These are phyloP conservation scores for Himantopus leucocephalus DNA, from an alignment of 2,113 vertebrate genomes.

Conservation along the genomic window DNA sequence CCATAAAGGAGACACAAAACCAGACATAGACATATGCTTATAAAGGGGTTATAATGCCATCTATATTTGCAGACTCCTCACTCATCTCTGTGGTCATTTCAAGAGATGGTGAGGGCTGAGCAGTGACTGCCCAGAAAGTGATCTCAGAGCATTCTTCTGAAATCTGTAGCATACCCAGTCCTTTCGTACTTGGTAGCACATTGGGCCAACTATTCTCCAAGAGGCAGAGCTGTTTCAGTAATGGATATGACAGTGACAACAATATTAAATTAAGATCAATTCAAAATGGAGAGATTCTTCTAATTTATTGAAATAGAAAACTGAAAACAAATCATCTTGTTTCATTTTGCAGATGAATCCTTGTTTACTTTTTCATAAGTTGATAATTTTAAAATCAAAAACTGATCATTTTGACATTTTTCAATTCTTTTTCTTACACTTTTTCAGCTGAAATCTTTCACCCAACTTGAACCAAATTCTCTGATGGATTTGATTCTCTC, in stretches of 20 bases:
- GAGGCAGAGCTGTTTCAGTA: not conserved
- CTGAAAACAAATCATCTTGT: not conserved
- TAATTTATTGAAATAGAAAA: not conserved
- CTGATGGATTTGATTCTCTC: not conserved
- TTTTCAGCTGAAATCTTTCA: not conserved
- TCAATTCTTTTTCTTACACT: not conserved
- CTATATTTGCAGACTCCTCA: not conserved
- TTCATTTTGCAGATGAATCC: not conserved
- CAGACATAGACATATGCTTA: not conserved
- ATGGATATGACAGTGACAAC: not conserved
- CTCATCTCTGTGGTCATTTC: not conserved
- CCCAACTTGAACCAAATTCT: not conserved
- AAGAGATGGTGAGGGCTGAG: not conserved
- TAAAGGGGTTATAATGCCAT: not conserved
- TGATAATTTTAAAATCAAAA: not conserved
- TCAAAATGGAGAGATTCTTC: not conserved
- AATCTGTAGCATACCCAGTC: not conserved
- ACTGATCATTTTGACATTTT: not conserved
- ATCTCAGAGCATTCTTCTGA: not conserved
- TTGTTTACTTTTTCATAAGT: not conserved
- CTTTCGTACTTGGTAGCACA: not conserved
- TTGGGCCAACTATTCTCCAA: not conserved
- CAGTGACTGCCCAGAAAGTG: not conserved
- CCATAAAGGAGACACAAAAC: not conserved
- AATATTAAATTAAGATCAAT: not conserved